Conservation (phyloP, 2,113 vertebrate species). For the Passer montanus region DNA sequence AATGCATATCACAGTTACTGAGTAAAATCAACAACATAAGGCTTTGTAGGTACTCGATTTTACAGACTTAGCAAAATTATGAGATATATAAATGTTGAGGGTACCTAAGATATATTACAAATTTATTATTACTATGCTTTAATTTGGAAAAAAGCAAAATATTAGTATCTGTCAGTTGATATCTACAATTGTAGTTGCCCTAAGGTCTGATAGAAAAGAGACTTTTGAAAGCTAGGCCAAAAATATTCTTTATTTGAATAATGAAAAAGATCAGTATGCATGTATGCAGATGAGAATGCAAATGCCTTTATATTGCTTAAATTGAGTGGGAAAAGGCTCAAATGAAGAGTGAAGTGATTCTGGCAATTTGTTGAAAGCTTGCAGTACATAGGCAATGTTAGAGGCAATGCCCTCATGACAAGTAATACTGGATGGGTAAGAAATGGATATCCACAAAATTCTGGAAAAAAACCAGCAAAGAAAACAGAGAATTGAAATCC, state of each 20-base stretch:
- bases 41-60: neutral
- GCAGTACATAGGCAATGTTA: neutral
- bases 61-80: neutral
- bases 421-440: neutral
- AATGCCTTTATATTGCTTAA: neutral
- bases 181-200: neutral
- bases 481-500: neutral
- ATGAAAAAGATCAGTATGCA: neutral
- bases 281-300: neutral
- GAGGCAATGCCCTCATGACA: neutral
- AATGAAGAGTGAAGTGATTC: constrained; percentile 14
- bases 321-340: neutral
- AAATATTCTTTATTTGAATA: neutral
- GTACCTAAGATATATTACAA: neutral
- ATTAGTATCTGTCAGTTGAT: neutral
- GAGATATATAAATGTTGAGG: neutral
- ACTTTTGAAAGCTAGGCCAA: neutral
- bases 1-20: neutral
- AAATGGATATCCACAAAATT: constrained; percentile 9
- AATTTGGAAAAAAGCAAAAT: neutral
- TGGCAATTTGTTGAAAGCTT: neutral
- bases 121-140: neutral
- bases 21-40: neutral
- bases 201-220: neutral
- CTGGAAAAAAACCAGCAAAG: neutral